Evolutionary conservation across 2,113 vertebrate species (phyloP), one percentile per base, ranked within the genome.

Genomic region (Stegastes partitus): DNA sequence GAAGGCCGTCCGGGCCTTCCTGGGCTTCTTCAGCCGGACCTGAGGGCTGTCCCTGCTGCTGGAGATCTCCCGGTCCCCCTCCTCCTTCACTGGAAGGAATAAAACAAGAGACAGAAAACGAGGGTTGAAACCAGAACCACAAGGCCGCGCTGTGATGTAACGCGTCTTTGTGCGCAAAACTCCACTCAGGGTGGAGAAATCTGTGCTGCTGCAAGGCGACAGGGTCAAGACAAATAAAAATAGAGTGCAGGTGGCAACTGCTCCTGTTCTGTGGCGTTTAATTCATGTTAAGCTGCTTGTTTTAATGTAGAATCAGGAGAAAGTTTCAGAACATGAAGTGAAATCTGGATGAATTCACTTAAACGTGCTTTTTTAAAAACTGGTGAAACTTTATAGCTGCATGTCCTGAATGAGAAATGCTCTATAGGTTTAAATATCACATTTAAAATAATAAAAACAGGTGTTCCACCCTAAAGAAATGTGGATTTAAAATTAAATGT

Each of bases 1-100:
- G 94, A 99, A 99, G 90, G 98, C 98, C 9, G 98, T 99, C 81
- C 98, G 97, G 22, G 98, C 98, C 93, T 99, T 99, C 55, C 98
- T 93, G 0, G 98, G 98, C 89, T 99, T 99, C 93, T 99, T 99
- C 87, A 99, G 95, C 85, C 98, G 92, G 66, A 97, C 97, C 3
- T 98, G 97, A 3, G 98, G 95, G 12, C 97, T 99, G 89, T 99
- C 98, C 90, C 98, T 93, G 78, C 97, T 98, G 88, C 98, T 99
- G 84, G 97, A 98, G 92, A 99, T 99, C 91, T 99, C 98, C 42
- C 98, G 89, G 94, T 99, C 98, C 0, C 97, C 98, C 82, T 99
- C 98, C 90, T 99, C 98, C 89, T 99, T 99, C 91, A 98, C 98
- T 99, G 95, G 26, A 11, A 21, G 22, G 44, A 77, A 47, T 9